Conservation (phyloP, 2,113 vertebrate genomes). For the Dasyprocta punctata region DNA sequence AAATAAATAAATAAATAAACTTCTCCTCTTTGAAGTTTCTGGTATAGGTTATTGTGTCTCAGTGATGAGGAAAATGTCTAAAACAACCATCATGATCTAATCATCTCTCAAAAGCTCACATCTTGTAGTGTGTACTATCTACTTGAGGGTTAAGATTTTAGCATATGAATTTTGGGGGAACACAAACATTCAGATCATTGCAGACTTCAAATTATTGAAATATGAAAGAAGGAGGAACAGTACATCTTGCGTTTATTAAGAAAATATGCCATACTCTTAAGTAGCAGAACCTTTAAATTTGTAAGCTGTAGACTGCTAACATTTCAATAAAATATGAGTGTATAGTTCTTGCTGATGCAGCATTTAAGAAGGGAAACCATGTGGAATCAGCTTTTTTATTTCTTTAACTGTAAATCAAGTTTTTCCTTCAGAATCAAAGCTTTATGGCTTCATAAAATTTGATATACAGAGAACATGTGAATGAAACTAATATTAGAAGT, state of each 20-base stretch:
- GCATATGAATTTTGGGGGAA: neutral
- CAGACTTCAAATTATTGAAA: neutral
- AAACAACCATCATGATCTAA: neutral
- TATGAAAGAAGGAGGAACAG: neutral
- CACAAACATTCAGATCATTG: neutral
- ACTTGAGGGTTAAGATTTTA: neutral
- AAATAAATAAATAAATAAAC: too few relatives aligned
- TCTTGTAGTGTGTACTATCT: neutral
- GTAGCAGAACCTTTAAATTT: neutral
- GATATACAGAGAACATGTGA: neutral
- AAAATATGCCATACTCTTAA: neutral
- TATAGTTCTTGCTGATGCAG: neutral
- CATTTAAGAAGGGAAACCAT: neutral
- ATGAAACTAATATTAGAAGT: neutral
- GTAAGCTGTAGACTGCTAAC: neutral
- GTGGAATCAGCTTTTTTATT: neutral
- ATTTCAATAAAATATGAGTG: conserved; percentile 13
- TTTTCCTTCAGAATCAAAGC: neutral
- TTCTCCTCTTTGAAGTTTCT: neutral
- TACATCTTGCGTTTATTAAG: neutral
- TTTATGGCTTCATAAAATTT: neutral
- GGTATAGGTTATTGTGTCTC: neutral
- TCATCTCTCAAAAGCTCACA: rapidly evolving
- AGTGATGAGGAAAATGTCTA: neutral
- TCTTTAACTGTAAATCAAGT: neutral